Evolutionary conservation across 1,140 invertebrate genomes (phyloP), one percentile per base, ranked within the genome.

Genomic region (Agrilus planipennis): DNA sequence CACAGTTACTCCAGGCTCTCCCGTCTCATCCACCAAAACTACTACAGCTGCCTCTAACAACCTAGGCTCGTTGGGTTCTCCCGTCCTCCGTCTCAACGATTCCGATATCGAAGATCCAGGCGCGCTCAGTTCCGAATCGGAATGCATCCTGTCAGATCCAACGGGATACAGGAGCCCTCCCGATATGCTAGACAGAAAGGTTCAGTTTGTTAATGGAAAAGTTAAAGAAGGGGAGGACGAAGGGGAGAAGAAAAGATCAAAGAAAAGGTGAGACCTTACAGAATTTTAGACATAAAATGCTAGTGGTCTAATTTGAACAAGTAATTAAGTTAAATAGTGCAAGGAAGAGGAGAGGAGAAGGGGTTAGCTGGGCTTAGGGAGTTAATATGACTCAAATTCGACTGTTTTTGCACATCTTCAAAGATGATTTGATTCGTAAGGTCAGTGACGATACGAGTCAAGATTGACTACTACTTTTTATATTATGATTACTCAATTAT

Each of bases 121-220:
- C 18, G 55, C 45, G 11, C 41, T 50, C 25, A 56, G 53, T 39
- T 58, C 55, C 14, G 60, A 60, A 48, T 62, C 60, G 1, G 60
- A 62, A 34, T 58, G 53, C 34, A 52, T 60, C 7, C 42, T 62
- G 5, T 61, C 58, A 5, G 60, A 62, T 45, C 60, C 58, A 0
- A 53, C 52, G 30, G 50, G 49, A 15, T 58, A 55, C 42, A 40
- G 41, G 5, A 34, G 44, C 36, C 43, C 44, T 39, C 41, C 44
- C 15, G 39, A 51, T 27, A 55, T 53, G 5, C 55, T 58, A 3
- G 62, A 62, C 19, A 53, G 53, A 38, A 56, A 59, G 36, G 62
- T 64, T 17, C 62, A 63, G 31, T 64, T 63, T 49, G 34, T 4
- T 21, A 39, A 38, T 34, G 36, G 18, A 18, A 28, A 17, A 7